These are phyloP conservation scores for Seira sanloemensis DNA, from an alignment of 2,888 invertebrate species.

Conservation along the genomic window DNA sequence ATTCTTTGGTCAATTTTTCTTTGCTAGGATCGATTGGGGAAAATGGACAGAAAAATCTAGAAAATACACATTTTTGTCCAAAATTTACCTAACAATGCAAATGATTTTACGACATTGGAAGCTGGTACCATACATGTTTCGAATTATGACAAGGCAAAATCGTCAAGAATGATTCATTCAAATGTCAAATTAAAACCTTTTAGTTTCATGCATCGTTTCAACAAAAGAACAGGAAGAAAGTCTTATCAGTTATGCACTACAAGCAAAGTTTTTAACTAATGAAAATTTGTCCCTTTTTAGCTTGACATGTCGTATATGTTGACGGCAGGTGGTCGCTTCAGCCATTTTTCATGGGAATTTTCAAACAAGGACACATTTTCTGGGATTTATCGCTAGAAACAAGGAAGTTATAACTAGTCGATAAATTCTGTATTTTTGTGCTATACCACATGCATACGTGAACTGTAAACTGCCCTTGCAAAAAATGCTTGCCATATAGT, in stretches of 20 bases:
- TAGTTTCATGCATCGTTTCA: neutral
- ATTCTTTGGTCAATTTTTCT: no score
- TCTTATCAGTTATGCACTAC: neutral
- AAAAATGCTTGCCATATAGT: no score
- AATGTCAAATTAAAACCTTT: constrained; percentile 25
- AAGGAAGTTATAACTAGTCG: neutral
- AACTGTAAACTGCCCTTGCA: no score
- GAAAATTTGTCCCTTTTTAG: neutral
- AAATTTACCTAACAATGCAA: neutral
- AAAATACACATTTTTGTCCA: neutral
- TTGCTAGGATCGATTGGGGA: no score
- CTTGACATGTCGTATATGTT: neutral
- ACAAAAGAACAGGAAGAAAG: neutral
- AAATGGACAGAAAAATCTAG: neutral
- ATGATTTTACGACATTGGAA: constrained; percentile 29
- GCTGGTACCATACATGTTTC: constrained; percentile 25
- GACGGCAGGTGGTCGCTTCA: neutral
- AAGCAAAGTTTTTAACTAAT: neutral
- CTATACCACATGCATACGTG: neutral
- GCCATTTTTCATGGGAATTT: neutral
- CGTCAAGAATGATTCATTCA: constrained; percentile 31
- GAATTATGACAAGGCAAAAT: neutral
- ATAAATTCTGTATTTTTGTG: neutral
- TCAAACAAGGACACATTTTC: neutral
- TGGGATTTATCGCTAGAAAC: neutral